These are phyloP conservation scores for Leuciscus idus DNA, from an alignment of 2,113 vertebrate genomes.

Conservation along the genomic window DNA sequence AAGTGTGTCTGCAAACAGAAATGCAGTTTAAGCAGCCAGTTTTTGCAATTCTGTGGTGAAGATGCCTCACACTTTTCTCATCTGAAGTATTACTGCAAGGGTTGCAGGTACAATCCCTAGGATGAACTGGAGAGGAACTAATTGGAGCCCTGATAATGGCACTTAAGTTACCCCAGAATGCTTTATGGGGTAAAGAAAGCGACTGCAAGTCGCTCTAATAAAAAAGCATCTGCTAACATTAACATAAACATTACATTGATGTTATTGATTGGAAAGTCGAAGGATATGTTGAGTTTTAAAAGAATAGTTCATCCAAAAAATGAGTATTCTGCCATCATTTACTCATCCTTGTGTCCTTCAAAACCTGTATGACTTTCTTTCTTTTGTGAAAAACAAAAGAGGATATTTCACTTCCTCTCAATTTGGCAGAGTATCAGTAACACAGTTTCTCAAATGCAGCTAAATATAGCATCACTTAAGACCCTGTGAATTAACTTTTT, in stretches of 20 bases:
- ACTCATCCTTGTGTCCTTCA: neutral
- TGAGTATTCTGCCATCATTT: neutral
- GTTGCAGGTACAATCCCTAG: conserved; percentile 37
- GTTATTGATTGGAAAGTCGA: neutral
- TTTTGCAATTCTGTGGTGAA: neutral
- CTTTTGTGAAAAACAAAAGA: neutral
- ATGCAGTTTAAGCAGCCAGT: neutral
- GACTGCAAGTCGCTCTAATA: neutral
- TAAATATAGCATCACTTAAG: neutral
- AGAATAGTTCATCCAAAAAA: neutral
- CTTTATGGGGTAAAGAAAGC: neutral
- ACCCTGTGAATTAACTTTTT: neutral
- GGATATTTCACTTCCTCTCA: neutral
- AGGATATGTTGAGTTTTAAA: neutral
- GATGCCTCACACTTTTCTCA: neutral
- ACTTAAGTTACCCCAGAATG: neutral
- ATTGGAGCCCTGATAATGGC: neutral
- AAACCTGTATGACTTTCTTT: neutral
- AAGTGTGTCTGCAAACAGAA: conserved; percentile 2
- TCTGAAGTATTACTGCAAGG: conserved; percentile 8
- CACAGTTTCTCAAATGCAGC: neutral
- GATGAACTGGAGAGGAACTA: neutral
- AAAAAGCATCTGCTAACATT: neutral
- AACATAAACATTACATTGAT: neutral
- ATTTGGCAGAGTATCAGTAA: conserved; percentile 5